phyloP scores from a whole-genome alignment of 1,140 invertebrate species.

The Drosophila sucinea region DNA sequence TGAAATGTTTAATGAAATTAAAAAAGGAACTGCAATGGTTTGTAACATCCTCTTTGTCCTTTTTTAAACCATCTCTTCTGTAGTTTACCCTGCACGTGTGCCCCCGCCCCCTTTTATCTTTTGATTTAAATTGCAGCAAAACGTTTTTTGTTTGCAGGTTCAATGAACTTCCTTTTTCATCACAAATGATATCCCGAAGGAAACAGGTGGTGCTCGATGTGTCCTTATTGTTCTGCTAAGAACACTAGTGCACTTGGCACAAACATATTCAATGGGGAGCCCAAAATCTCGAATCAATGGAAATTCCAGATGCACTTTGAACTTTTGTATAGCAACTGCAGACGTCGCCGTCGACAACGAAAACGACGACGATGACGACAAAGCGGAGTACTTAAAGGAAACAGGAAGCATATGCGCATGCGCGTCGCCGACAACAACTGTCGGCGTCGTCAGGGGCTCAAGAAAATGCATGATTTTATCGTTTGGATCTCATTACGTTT shows the following conservation, averaged over 20 bases:
- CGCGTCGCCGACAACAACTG: conserved; percentile 46
- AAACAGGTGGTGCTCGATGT: conserved; percentile 67
- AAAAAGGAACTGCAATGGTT: background rate
- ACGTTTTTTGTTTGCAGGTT: conserved; percentile 35
- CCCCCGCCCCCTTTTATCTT: background rate
- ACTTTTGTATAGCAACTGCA: conserved; percentile 71
- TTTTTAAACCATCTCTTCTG: too few relatives aligned
- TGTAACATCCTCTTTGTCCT: background rate
- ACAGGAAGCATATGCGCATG: conserved; percentile 78
- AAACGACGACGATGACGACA: conserved; percentile 45
- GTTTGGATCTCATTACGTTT: conserved; percentile 68
- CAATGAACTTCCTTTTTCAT: conserved; percentile 71
- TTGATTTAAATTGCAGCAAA: conserved; percentile 50
- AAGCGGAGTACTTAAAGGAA: conserved; percentile 70
- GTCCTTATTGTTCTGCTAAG: conserved; percentile 58
- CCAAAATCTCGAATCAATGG: conserved; percentile 34
- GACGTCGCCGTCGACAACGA: conserved; percentile 37
- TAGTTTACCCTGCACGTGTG: background rate
- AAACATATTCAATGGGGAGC: conserved; percentile 5
- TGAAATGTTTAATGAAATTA: background rate
- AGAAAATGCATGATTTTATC: conserved; percentile 72
- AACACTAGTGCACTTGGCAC: conserved; percentile 54
- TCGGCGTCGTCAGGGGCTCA: conserved; percentile 31
- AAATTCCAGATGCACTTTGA: conserved; percentile 66
- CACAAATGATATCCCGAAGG: conserved; percentile 70